Evolutionary conservation across 2,797 vertebrate genomes (phyloP).

Genomic region (Anguilla megastoma): DNA sequence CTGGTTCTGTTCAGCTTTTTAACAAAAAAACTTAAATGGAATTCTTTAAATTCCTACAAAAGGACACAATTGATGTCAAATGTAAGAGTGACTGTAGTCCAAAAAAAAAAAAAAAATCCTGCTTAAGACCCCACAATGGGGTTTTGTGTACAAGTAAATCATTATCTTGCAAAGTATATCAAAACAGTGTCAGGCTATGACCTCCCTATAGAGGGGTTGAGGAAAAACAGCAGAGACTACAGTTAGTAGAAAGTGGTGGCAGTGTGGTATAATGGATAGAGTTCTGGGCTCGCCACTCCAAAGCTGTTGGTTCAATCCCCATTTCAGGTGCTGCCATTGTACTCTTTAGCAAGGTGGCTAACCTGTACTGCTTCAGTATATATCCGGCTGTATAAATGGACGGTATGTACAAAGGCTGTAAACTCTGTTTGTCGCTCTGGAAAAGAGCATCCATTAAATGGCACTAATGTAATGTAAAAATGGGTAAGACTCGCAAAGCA

Average conservation of each 20-base stretch:
- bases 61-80: neutral
- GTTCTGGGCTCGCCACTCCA: neutral
- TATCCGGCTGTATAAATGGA: neutral
- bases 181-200: neutral
- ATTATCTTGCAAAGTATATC: slow-evolving; percentile 7
- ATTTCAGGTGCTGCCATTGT: neutral
- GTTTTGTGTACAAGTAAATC: neutral
- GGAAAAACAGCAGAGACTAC: neutral
- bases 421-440: neutral
- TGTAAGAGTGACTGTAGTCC: neutral
- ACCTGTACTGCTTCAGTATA: neutral
- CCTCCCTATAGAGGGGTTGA: neutral
- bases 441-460: neutral
- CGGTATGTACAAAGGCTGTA: neutral
- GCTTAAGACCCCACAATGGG: neutral
- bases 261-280: neutral
- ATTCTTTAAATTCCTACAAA: neutral
- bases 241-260: neutral
- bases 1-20: neutral
- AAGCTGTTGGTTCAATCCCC: neutral
- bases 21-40: neutral
- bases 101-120: neutral
- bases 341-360: neutral
- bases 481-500: neutral
- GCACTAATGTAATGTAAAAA: neutral